Conservation (phyloP, 1,140 invertebrate genomes). For the Macrostomum lignano region DNA sequence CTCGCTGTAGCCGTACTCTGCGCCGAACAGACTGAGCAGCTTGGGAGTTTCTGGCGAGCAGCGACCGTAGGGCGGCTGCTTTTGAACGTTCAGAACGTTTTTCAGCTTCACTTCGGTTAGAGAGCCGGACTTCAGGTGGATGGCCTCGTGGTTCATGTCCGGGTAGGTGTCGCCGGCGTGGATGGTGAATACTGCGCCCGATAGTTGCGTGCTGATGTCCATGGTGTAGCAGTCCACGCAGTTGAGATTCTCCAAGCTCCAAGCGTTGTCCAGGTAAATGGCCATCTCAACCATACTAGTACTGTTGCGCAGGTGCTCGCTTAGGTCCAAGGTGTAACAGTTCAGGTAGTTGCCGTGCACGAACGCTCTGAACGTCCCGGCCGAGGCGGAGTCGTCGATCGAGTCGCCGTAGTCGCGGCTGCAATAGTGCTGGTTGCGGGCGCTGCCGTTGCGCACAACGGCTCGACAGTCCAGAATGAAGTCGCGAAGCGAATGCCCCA, state of each 20-base stretch:
- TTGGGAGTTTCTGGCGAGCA: conserved; percentile 1
- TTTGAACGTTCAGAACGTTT: conserved; percentile 2
- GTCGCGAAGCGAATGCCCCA: too few relatives aligned
- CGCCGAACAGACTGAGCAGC: background rate
- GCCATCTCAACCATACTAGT: background rate
- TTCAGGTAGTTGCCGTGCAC: conserved; percentile 1
- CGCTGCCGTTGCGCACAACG: too few relatives aligned
- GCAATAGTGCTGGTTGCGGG: too few relatives aligned
- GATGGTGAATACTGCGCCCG: background rate
- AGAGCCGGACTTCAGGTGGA: background rate
- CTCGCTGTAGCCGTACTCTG: background rate
- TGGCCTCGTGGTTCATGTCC: background rate
- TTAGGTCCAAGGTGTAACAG: background rate
- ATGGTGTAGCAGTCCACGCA: background rate
- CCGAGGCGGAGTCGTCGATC: too few relatives aligned
- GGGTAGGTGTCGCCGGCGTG: background rate
- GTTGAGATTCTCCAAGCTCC: background rate
- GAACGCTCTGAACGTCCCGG: background rate
- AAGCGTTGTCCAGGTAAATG: background rate
- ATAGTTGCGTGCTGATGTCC: conserved; percentile 1
- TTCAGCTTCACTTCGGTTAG: background rate
- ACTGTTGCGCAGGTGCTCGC: background rate
- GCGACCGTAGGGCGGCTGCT: background rate
- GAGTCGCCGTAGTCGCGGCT: too few relatives aligned
- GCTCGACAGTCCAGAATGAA: too few relatives aligned